A percentile compares a stretch with the other conserved stretches of the same genome.
phyloP scores from a whole-genome alignment of 2,113 vertebrate species.

The Gymnogyps californianus region DNA sequence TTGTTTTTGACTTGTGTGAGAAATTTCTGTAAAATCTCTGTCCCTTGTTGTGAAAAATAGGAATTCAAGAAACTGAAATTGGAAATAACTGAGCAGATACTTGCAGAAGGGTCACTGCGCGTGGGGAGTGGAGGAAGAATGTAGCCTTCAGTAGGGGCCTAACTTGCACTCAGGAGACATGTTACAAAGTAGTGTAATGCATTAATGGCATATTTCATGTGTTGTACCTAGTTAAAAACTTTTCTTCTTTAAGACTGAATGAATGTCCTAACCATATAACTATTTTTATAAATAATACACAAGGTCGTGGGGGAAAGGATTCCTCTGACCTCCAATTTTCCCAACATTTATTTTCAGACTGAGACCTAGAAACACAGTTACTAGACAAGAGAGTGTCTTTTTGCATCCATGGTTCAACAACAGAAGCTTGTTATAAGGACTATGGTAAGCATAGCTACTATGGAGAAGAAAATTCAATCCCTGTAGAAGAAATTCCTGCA shows the following conservation, averaged over 20 bases:
- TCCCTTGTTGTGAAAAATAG: not conserved
- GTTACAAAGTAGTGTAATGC: not conserved
- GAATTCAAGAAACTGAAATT: not conserved
- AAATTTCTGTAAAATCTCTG: not conserved
- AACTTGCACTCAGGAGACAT: not conserved
- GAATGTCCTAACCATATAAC: not conserved
- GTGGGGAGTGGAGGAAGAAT: accelerated
- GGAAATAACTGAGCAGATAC: not conserved
- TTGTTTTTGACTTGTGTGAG: not conserved
- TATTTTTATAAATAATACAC: not conserved
- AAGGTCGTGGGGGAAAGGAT: not conserved
- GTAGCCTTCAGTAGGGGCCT: not conserved
- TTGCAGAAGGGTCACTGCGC: not conserved
- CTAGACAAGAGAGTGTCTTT: not conserved
- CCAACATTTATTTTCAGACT: not conserved
- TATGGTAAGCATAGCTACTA: not conserved
- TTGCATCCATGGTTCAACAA: not conserved
- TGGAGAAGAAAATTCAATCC: not conserved
- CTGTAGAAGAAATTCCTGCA: not conserved
- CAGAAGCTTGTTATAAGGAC: not conserved
- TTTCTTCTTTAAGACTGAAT: not conserved
- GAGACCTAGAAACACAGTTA: not conserved
- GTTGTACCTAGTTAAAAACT: not conserved
- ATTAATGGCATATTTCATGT: not conserved
- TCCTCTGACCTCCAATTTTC: not conserved